Conservation (phyloP, 1,140 invertebrate genomes). For the Pachypsylla venusta region DNA sequence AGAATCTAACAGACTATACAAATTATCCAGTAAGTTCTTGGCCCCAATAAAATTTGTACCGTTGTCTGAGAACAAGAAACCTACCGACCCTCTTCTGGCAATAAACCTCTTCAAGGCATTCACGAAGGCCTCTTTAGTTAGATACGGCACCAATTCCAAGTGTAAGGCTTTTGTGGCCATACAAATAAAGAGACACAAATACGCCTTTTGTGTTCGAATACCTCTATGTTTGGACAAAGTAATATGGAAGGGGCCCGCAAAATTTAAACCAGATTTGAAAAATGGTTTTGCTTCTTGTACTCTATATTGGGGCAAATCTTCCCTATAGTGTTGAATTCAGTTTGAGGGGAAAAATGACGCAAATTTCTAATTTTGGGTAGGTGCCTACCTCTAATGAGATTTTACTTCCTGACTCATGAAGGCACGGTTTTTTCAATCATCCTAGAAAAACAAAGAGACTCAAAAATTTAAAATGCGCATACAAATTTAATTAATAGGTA, state of each 20-base stretch:
- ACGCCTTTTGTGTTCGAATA: constrained; percentile 22
- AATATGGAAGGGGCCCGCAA: constrained; percentile 21
- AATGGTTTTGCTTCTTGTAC: constrained; percentile 16
- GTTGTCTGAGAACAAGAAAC: constrained; percentile 27
- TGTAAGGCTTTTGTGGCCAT: constrained; percentile 25
- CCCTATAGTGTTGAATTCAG: too few relatives aligned
- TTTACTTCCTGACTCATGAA: too few relatives aligned
- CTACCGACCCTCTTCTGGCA: constrained; percentile 19
- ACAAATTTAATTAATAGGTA: too few relatives aligned
- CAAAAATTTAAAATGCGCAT: too few relatives aligned
- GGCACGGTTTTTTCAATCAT: too few relatives aligned
- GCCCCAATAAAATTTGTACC: constrained; percentile 31
- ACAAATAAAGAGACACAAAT: constrained; percentile 27
- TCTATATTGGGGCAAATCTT: constrained; percentile 19
- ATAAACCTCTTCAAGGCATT: constrained; percentile 24
- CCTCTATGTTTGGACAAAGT: constrained; percentile 16
- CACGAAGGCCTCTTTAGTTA: constrained; percentile 25
- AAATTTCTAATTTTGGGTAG: too few relatives aligned
- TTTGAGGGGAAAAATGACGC: too few relatives aligned
- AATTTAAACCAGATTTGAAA: constrained; percentile 20
- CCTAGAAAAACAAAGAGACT: too few relatives aligned
- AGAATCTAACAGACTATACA: neutral
- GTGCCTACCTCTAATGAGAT: too few relatives aligned
- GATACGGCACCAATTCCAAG: constrained; percentile 24
- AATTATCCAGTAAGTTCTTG: constrained; percentile 16